Percentiles rank a stretch among this genome's conserved stretches.
phyloP scores from a whole-genome alignment of 1,140 invertebrate genomes.

The Coelopa frigida region DNA sequence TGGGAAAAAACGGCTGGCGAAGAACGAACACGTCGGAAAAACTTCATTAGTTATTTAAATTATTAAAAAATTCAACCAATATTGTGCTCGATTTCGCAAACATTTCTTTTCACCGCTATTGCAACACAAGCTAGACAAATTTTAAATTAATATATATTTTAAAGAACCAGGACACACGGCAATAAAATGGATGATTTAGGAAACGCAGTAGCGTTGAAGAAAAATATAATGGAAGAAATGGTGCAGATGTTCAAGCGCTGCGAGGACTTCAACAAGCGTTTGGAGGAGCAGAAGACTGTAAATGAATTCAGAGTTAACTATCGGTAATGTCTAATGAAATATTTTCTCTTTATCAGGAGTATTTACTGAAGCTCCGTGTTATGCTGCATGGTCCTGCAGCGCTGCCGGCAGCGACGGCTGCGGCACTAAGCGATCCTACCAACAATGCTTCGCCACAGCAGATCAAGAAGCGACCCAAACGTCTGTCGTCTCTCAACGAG shows the following conservation, averaged over 20 bases:
- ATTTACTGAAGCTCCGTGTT: constrained; percentile 24
- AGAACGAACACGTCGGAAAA: too few relatives aligned
- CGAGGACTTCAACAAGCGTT: constrained; percentile 11
- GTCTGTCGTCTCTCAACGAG: constrained; percentile 23
- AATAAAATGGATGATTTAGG: too few relatives aligned
- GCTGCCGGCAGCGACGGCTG: not conserved
- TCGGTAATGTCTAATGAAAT: not conserved
- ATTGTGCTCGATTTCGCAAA: too few relatives aligned
- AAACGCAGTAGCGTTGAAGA: too few relatives aligned
- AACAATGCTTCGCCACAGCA: constrained; percentile 30
- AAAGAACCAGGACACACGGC: too few relatives aligned
- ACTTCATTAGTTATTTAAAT: too few relatives aligned
- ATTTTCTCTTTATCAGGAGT: constrained; percentile 16
- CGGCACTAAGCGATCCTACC: not conserved
- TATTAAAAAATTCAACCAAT: too few relatives aligned
- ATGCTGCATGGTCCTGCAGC: constrained; percentile 22
- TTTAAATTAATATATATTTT: too few relatives aligned
- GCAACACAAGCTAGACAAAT: too few relatives aligned
- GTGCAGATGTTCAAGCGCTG: constrained; percentile 18
- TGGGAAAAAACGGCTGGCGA: too few relatives aligned
- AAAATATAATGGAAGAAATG: constrained; percentile 28
- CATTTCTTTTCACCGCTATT: too few relatives aligned
- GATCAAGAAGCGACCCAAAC: constrained; percentile 34
- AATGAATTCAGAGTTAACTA: not conserved
- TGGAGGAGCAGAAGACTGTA: constrained; percentile 15